Conservation (phyloP, 2,113 vertebrate species). For the Daubentonia madagascariensis region DNA sequence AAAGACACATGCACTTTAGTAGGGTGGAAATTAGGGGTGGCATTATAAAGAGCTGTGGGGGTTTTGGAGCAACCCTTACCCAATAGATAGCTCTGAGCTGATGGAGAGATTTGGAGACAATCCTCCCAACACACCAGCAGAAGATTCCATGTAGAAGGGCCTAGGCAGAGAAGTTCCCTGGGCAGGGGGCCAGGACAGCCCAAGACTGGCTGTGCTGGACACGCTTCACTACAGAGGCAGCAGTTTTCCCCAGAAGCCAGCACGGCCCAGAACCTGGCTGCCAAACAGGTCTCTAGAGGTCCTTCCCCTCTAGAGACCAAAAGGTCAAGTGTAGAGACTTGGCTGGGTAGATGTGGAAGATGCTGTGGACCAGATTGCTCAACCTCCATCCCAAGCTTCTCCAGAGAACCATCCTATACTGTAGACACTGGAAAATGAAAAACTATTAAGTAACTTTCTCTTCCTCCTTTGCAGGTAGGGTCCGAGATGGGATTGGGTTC, state of each 20-base stretch:
- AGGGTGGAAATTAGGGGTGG: background rate
- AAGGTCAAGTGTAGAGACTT: background rate
- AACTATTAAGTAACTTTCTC: background rate
- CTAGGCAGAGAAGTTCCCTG: background rate
- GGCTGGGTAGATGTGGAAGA: background rate
- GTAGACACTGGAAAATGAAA: background rate
- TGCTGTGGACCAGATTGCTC: background rate
- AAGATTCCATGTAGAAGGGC: background rate
- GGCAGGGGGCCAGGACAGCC: background rate
- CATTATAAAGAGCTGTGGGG: background rate
- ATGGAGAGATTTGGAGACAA: background rate
- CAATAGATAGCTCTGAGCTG: background rate
- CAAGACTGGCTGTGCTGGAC: background rate
- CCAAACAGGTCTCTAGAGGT: background rate
- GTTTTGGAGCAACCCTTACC: background rate
- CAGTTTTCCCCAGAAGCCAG: background rate
- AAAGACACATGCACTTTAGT: background rate
- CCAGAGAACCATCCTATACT: background rate
- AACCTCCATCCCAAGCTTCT: background rate
- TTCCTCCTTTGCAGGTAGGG: background rate
- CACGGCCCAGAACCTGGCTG: background rate
- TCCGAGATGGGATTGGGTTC: background rate
- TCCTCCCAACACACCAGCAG: background rate
- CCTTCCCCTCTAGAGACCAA: background rate
- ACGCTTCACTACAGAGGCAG: background rate